phyloP scores from a whole-genome alignment of 2,113 vertebrate species.

The Nicator chloris region DNA sequence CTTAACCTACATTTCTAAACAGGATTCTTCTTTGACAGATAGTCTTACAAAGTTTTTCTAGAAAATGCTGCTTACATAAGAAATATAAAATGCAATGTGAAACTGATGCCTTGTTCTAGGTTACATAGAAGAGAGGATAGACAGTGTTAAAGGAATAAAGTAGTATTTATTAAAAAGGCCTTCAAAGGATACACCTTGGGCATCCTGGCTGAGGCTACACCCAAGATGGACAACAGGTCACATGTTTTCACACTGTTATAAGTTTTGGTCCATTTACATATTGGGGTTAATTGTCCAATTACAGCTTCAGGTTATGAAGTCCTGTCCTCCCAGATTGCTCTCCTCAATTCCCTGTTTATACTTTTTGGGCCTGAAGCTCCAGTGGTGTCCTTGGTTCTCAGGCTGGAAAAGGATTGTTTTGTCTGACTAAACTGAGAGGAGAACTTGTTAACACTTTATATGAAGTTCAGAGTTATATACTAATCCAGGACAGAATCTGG shows the following conservation, averaged over 20 bases:
- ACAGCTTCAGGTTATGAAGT: not conserved
- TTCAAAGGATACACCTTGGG: not conserved
- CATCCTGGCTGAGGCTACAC: not conserved
- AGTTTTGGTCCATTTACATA: not conserved
- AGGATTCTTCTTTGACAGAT: not conserved
- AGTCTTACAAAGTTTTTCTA: not conserved
- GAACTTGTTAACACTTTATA: not conserved
- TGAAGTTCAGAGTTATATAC: not conserved
- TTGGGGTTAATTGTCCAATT: not conserved
- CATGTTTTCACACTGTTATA: not conserved
- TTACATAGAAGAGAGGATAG: not conserved
- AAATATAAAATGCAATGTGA: not conserved
- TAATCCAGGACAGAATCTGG: not conserved
- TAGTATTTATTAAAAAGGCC: not conserved
- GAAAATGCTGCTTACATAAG: not conserved
- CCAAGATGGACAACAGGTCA: rapidly evolving
- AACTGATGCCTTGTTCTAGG: not conserved
- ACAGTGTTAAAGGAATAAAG: not conserved
- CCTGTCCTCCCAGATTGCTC: not conserved
- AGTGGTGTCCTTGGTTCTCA: not conserved
- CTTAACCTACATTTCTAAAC: not conserved
- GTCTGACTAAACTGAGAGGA: not conserved
- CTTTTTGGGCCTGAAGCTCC: not conserved
- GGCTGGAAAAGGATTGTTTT: not conserved
- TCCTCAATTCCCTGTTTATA: not conserved